A percentile compares a stretch with the other conserved stretches of the same genome.
Evolutionary conservation across 2,888 invertebrate genomes (phyloP).

Genomic region (Brachypterus glaber): DNA sequence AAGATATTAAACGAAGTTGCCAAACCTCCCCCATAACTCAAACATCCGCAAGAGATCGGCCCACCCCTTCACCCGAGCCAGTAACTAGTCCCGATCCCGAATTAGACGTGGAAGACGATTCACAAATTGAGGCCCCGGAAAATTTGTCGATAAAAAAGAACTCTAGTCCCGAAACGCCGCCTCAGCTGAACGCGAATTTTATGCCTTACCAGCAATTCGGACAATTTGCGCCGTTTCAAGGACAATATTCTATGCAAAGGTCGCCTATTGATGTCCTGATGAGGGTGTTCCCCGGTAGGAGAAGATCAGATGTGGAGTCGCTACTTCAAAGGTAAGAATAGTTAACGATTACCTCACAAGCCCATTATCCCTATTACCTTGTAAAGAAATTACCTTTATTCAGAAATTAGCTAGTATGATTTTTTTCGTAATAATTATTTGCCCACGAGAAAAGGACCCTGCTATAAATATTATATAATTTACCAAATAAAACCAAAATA

Average conservation of each 20-base stretch:
- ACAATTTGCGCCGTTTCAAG: constrained; percentile 42
- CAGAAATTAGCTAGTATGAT: too few relatives aligned
- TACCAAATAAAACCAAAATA: too few relatives aligned
- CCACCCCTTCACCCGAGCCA: constrained; percentile 38
- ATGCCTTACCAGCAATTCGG: constrained; percentile 44
- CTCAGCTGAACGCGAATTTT: constrained; percentile 33
- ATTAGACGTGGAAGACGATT: constrained; percentile 47
- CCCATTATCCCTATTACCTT: too few relatives aligned
- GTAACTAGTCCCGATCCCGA: constrained; percentile 36
- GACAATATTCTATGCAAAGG: constrained; percentile 43
- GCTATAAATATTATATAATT: too few relatives aligned
- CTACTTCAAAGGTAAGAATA: constrained; percentile 62
- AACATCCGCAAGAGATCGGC: constrained; percentile 29
- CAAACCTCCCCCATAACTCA: constrained; percentile 34
- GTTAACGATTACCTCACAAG: too few relatives aligned
- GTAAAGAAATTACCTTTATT: too few relatives aligned
- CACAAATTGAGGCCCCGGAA: constrained; percentile 55
- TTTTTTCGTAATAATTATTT: too few relatives aligned
- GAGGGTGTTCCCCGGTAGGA: constrained; percentile 81
- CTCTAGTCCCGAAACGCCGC: constrained; percentile 42
- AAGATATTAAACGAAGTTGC: constrained; percentile 33
- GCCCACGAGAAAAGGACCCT: too few relatives aligned
- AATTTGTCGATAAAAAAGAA: constrained; percentile 71
- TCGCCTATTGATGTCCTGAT: constrained; percentile 82
- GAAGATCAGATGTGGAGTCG: constrained; percentile 77